phyloP scores from a whole-genome alignment of 2,113 vertebrate species.

The Peromyscus californicus region DNA sequence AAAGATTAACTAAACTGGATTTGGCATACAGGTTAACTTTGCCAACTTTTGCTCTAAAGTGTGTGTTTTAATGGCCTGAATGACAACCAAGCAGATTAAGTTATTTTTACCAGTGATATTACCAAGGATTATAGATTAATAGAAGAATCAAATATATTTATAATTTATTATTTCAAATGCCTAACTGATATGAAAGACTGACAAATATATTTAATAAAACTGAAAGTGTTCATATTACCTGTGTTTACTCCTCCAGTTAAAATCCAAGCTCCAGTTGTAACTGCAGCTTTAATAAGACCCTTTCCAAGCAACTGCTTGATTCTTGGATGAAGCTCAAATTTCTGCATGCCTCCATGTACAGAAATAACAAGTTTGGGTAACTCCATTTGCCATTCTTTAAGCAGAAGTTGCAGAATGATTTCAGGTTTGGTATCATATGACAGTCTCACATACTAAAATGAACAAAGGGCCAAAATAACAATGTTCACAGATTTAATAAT shows the following conservation, averaged over 20 bases:
- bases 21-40: not conserved
- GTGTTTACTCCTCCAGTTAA: slow-evolving; percentile 99
- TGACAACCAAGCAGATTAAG: slow-evolving; percentile 50
- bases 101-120: slow-evolving; percentile 48
- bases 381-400: slow-evolving; percentile 99
- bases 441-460: slow-evolving; percentile 94
- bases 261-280: slow-evolving; percentile 99
- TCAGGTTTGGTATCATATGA: slow-evolving; percentile 97
- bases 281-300: slow-evolving; percentile 98
- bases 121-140: slow-evolving; percentile 10
- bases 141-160: slow-evolving; percentile 21
- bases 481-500: slow-evolving; percentile 58
- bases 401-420: slow-evolving; percentile 95
- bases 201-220: slow-evolving; percentile 47
- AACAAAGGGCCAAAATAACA: slow-evolving; percentile 58
- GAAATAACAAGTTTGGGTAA: slow-evolving; percentile 99
- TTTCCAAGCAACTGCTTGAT: slow-evolving; percentile 99
- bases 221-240: slow-evolving; percentile 86
- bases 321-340: slow-evolving; percentile 98
- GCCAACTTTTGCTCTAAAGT: not conserved
- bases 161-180: slow-evolving; percentile 53
- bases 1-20: not conserved
- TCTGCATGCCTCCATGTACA: slow-evolving; percentile 98
- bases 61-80: slow-evolving; percentile 9
- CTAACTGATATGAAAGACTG: slow-evolving; percentile 41